phyloP scores from a whole-genome alignment of 2,888 invertebrate genomes.

The Eurois occulta region DNA sequence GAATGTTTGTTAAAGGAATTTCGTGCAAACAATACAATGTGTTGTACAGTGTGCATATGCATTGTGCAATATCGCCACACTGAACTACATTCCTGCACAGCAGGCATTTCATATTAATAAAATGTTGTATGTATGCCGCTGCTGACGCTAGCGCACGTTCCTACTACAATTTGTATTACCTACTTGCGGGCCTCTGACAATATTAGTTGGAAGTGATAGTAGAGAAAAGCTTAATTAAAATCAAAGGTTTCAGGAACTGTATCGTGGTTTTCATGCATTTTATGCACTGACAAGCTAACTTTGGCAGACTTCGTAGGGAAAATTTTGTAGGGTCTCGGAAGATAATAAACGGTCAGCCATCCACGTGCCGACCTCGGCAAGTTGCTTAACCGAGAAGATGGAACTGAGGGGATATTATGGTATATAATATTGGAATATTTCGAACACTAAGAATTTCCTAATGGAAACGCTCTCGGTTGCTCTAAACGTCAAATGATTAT shows the following conservation, averaged over 20 bases:
- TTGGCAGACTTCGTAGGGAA: not conserved
- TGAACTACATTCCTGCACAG: conserved; percentile 15
- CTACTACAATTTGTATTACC: conserved; percentile 23
- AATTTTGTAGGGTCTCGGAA: not conserved
- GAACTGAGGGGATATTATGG: not conserved
- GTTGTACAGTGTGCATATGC: not conserved
- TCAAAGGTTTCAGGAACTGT: not conserved
- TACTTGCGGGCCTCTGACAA: not conserved
- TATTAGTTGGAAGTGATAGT: conserved; percentile 13
- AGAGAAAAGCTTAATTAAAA: not conserved
- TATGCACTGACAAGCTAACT: not conserved
- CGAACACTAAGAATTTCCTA: not conserved
- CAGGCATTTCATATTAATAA: conserved; percentile 44
- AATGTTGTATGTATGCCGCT: conserved; percentile 22
- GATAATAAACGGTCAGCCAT: not conserved
- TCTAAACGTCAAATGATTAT: not conserved
- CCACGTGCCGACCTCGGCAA: not conserved
- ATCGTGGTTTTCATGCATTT: not conserved
- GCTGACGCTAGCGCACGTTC: conserved; percentile 14
- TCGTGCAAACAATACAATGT: conserved; percentile 2
- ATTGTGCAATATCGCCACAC: conserved; percentile 22
- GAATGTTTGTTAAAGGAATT: not conserved
- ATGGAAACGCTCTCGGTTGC: not conserved
- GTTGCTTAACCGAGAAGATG: not conserved
- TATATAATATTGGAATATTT: not conserved